Evolutionary conservation across 2,113 vertebrate species (phyloP).

Genomic region (Ammodytes marinus): DNA sequence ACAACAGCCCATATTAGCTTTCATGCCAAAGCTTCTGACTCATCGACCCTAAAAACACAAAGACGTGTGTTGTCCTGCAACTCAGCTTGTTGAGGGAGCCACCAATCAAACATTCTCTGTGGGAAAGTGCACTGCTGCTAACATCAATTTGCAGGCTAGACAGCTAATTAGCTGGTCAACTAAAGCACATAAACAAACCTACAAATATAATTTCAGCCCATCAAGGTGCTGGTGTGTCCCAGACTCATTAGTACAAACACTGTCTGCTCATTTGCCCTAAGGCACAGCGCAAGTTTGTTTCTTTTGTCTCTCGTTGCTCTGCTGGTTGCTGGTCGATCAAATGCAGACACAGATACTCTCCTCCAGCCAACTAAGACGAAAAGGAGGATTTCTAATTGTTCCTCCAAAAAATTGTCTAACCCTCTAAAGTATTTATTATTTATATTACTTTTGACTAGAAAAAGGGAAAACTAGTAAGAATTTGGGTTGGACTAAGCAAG

Average conservation of each 20-base stretch:
- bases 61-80: background rate
- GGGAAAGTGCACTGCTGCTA: background rate
- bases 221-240: background rate
- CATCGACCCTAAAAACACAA: background rate
- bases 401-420: background rate
- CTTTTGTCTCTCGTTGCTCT: background rate
- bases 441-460: background rate
- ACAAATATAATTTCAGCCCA: background rate
- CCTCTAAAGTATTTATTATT: background rate
- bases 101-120: background rate
- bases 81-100: background rate
- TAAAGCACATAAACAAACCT: background rate
- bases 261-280: background rate
- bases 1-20: background rate
- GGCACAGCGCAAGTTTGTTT: background rate
- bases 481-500: background rate
- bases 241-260: background rate
- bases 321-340: background rate
- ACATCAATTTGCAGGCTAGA: background rate
- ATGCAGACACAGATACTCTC: background rate
- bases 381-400: background rate
- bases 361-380: background rate
- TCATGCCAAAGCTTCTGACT: background rate
- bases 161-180: background rate
- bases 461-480: background rate